Percentiles rank a stretch among this genome's conserved stretches.
Conservation (phyloP, 2,797 vertebrate species). For the Vipera latastei region DNA sequence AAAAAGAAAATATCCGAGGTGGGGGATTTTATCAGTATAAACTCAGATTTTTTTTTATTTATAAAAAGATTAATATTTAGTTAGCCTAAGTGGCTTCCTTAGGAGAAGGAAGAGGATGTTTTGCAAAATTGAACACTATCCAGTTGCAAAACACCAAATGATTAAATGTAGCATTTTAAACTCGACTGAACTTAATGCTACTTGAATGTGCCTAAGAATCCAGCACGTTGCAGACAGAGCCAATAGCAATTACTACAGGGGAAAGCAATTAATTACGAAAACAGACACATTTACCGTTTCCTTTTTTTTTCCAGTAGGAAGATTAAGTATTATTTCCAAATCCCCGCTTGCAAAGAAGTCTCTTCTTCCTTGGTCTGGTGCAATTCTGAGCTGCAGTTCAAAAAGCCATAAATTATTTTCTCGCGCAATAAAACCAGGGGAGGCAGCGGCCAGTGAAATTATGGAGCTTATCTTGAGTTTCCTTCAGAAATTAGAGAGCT, state of each 20-base stretch:
- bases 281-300: background rate
- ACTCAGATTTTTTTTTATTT: background rate
- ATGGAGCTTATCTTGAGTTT: background rate
- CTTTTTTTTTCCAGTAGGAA: background rate
- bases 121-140: background rate
- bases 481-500: background rate
- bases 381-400: background rate
- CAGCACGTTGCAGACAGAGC: background rate
- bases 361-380: background rate
- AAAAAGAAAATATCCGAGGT: background rate
- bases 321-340: background rate
- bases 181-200: background rate
- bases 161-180: background rate
- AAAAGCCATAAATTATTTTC: background rate
- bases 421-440: background rate
- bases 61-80: background rate
- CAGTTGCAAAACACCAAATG: background rate
- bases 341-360: background rate
- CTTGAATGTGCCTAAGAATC: background rate
- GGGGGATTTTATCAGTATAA: background rate
- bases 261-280: background rate
- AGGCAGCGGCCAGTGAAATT: background rate
- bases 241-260: background rate
- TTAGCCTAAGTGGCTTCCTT: background rate
- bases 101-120: background rate